Conservation (phyloP, 2,113 vertebrate genomes). For the Laticauda colubrina region DNA sequence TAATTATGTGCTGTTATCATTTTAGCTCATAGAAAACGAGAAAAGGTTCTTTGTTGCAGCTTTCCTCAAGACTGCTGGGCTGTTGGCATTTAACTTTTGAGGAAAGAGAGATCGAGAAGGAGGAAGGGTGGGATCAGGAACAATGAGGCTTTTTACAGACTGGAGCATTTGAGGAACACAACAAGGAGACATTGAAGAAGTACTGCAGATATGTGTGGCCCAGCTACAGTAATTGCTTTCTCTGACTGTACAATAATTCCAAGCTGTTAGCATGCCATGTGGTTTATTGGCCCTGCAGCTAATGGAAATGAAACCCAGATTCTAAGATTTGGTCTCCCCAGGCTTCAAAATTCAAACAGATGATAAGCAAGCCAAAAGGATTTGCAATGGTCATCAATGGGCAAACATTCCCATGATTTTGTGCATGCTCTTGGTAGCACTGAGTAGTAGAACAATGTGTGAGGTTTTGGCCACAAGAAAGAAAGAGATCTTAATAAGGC, state of each 20-base stretch:
- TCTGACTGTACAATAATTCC: background rate
- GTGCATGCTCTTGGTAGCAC: background rate
- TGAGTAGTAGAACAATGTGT: background rate
- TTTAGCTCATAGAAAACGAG: background rate
- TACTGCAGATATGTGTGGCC: background rate
- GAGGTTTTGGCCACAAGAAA: background rate
- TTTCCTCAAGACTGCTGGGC: background rate
- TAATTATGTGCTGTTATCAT: background rate
- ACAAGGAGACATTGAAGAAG: constrained; percentile 11
- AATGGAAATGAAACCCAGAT: background rate
- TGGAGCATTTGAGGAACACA: background rate
- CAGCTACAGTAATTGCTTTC: background rate
- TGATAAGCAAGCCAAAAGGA: constrained; percentile 5
- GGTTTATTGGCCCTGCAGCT: background rate
- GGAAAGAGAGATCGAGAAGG: background rate
- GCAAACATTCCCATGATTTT: background rate
- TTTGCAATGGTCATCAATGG: background rate
- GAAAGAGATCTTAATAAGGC: background rate
- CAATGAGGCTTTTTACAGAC: background rate
- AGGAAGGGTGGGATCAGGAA: background rate
- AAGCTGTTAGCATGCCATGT: background rate
- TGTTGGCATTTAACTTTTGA: constrained; percentile 11
- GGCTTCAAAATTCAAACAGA: background rate
- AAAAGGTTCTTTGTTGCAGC: background rate
- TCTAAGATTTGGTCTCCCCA: background rate